Evolutionary conservation across 2,797 vertebrate species (phyloP).

Genomic region (Ctenopoma multispine): DNA sequence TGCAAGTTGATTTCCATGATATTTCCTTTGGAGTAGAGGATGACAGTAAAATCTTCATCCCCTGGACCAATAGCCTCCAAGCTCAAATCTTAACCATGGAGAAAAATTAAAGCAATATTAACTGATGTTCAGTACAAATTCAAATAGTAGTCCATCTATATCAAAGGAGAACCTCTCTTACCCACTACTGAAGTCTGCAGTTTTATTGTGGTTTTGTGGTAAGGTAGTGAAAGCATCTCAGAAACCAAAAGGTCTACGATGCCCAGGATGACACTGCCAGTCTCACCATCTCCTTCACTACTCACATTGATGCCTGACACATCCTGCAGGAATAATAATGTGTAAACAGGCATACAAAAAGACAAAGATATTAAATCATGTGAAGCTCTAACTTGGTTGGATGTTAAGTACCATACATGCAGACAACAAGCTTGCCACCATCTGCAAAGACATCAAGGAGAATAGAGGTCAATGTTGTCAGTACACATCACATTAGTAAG

Average conservation of each 20-base stretch:
- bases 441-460: conserved; percentile 32
- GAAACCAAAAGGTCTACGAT: conserved; percentile 63
- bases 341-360: background rate
- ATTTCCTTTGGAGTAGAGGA: conserved; percentile 51
- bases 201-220: conserved; percentile 35
- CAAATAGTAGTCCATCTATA: background rate
- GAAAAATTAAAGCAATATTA: fast-evolving
- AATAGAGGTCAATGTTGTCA: background rate
- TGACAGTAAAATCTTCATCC: background rate
- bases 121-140: background rate
- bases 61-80: conserved; percentile 23
- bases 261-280: conserved; percentile 58
- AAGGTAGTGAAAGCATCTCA: conserved; percentile 23
- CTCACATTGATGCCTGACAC: conserved; percentile 53
- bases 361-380: background rate
- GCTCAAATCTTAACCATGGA: conserved; percentile 28
- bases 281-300: conserved; percentile 44
- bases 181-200: conserved; percentile 55
- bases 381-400: background rate
- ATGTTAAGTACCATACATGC: conserved; percentile 49
- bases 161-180: conserved; percentile 18
- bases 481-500: background rate
- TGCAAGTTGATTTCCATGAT: conserved; percentile 66
- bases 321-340: conserved; percentile 37
- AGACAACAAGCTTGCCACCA: conserved; percentile 46